Evolutionary conservation across 2,888 invertebrate genomes (phyloP).

Genomic region (Drosophila melanosoma): DNA sequence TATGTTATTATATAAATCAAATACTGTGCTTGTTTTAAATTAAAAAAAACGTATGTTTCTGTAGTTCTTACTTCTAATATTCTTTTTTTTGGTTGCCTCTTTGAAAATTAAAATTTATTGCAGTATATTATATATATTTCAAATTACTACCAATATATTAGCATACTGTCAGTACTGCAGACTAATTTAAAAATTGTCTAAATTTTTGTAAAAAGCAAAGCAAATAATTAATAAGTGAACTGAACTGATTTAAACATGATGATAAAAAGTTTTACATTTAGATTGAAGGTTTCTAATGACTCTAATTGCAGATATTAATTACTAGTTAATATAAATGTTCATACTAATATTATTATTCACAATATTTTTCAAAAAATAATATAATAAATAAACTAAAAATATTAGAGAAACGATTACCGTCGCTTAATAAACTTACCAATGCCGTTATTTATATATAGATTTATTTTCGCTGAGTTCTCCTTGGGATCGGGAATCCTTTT

Average conservation of each 20-base stretch:
- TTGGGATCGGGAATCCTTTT: slow-evolving; percentile 2
- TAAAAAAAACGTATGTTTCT: accelerated
- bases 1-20: not conserved
- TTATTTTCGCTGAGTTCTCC: slow-evolving; percentile 1
- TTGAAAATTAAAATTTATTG: no score
- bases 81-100: not conserved
- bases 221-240: not conserved
- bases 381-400: not conserved
- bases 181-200: not conserved
- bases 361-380: not conserved
- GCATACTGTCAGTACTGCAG: not conserved
- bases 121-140: not conserved
- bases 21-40: not conserved
- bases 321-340: not conserved
- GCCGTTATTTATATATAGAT: not conserved
- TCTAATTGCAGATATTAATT: not conserved
- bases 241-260: not conserved
- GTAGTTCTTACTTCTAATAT: not conserved
- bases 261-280: not conserved
- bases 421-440: slow-evolving; percentile 24
- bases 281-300: not conserved
- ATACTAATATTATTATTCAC: not conserved
- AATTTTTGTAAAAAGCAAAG: not conserved
- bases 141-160: not conserved
- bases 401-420: not conserved